Base-by-base conservation (phyloP, 1,140 invertebrate species). In the Penaeus indicus region DNA sequence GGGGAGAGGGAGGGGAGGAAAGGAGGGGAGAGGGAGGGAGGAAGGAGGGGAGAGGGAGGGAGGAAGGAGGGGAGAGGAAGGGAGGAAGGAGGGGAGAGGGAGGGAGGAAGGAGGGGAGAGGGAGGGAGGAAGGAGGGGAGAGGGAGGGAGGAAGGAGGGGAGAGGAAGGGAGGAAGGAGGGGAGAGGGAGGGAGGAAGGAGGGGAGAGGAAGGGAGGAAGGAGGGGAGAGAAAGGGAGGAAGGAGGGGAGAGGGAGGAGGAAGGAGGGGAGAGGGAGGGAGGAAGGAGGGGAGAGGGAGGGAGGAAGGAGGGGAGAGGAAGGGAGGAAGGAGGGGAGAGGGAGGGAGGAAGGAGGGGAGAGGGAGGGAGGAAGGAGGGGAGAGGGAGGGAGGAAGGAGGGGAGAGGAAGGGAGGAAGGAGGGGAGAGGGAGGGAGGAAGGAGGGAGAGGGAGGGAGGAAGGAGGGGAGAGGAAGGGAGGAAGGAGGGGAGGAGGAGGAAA, bases 271-370 rank as follows among this genome's bases (percentile, higher is more conserved):
- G 64, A 8, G 63, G 47, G 7, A 27, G 25, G 42, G 18, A 21
- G 61, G 27, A 27, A 80, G 77, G 25, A n/a, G 13, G 27, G n/a
- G 32, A 13, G 61, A n/a, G 47, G 16, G n/a, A 27, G 16, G 19
- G 7, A 22, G 3, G 32, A 42, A 32, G 38, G 64, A 21, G 32
- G 16, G n/a, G 54, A 22, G 77, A 42, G 85, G 42, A 61, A 77
- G 72, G 38, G 69, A 61, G 84, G 32, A 75, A 85, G 84, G 32
- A 75, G 63, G 72, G 27, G 84, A 27, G 84, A 60, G 84, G 32
- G 67, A 61, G 47, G 32, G 84, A 78, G 25, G 32, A 32, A 32
- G 32, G 32, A 32, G n/a, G n/a, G n/a, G n/a, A n/a, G 47, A 22
- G 11, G 78, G 10, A 22, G 38, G 38, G n/a, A n/a, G n/a, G 63